Evolutionary conservation across 2,797 vertebrate species (phyloP).

Genomic region (Muraenolepis orangiensis): DNA sequence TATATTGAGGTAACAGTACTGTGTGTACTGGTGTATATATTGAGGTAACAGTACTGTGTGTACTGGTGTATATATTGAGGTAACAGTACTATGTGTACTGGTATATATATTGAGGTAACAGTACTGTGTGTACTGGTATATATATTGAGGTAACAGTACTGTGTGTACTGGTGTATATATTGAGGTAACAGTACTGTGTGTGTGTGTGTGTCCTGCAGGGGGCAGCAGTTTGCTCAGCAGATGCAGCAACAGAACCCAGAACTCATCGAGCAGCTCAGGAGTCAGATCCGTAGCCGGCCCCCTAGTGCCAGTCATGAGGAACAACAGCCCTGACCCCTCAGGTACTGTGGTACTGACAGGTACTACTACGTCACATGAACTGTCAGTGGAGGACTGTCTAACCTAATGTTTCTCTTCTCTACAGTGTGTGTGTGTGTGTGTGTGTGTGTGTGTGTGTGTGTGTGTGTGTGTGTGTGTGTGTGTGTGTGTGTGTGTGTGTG

Average conservation of each 20-base stretch:
- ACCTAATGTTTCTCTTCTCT: not conserved
- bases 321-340: constrained; percentile 77
- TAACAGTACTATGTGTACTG: too few species aligned
- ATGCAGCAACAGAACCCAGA: constrained; percentile 98
- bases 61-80: too few species aligned
- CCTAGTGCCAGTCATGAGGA: constrained; percentile 92
- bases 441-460: not conserved
- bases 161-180: not conserved
- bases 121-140: not conserved
- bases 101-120: too few species aligned
- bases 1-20: too few species aligned
- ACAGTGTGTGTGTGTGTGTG: not conserved
- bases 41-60: too few species aligned
- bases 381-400: too few species aligned
- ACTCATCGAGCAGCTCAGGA: constrained; percentile 92
- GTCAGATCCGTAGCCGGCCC: constrained; percentile 89
- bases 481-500: not conserved
- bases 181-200: not conserved
- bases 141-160: not conserved
- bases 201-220: constrained; percentile 58
- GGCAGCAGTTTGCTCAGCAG: constrained; percentile 96
- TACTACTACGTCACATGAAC: too few species aligned
- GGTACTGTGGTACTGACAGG: too few species aligned
- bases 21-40: too few species aligned
- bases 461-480: not conserved